Base-by-base conservation (phyloP, 92 coral and sea anemone genomes). In the Montipora capitata region DNA sequence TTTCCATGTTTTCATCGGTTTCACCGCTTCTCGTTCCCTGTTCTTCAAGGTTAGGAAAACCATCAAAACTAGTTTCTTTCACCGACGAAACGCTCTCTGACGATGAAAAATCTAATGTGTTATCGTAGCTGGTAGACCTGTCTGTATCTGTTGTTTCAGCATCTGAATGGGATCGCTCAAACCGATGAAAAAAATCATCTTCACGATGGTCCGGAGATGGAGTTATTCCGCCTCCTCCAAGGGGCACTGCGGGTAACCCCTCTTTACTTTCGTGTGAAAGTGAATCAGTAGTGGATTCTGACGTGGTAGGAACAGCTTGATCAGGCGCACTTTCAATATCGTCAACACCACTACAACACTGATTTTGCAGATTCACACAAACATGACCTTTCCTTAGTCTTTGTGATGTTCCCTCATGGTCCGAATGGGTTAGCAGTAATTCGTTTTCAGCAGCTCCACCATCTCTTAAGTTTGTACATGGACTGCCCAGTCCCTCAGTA, bases 281-380 rank as follows among this genome's bases (percentile, higher is more conserved):
- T 15, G 48, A 18, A 40, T 68, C 85, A 64, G 76, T 65, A 38
- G 74, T 80, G 54, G 74, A 45, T 8, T 54, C 51, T 45, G 84
- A 27, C 65, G 62, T 66, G 48, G 84, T 64, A 11, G 45, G 41
- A 44, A 63, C 76, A 5, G 85, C 51, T 35, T 67, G 66, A 35
- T 80, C 38, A 51, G 76, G 85, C 15, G 42, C 18, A 41, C 76
- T 67, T 8, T 40, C 82, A 18, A 14, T 62, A 2, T 80, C 65
- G 38, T 51, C 85, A n/a, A 49, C 76, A 17, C 74, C 65, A 10
- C 15, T 45, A 20, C 44, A 64, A 78, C 15, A 43, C 3, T 3
- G 49, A 45, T 8, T 45, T 27, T 27, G 35, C 35, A 27, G 35
- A 27, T 27, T 27, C 35, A 27, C 35, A 27, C 1, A 27, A 27